phyloP scores from a whole-genome alignment of 2,113 vertebrate species.

The Hemiprocne comata region DNA sequence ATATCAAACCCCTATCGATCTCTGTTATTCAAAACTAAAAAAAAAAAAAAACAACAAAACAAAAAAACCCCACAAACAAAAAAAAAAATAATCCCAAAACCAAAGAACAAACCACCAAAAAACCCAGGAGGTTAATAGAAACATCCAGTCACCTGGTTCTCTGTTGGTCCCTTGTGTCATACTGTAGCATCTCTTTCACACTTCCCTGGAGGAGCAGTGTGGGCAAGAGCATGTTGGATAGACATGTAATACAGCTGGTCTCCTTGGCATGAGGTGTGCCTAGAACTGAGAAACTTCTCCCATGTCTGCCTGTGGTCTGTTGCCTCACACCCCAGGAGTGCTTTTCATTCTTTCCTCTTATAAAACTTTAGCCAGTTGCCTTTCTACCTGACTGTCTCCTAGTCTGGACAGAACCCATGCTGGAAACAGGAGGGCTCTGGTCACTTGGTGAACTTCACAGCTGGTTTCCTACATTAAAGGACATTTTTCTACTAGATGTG shows the following conservation, averaged over 20 bases:
- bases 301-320: rapidly evolving
- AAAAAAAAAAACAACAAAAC: background rate
- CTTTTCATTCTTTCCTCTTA: background rate
- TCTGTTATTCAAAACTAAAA: background rate
- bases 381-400: background rate
- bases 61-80: background rate
- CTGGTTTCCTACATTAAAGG: background rate
- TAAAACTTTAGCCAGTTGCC: background rate
- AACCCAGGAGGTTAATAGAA: background rate
- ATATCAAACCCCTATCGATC: background rate
- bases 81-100: no score
- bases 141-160: background rate
- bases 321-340: background rate
- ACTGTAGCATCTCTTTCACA: background rate
- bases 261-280: background rate
- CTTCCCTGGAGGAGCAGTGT: background rate
- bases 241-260: background rate
- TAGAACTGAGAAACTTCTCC: background rate
- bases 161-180: background rate
- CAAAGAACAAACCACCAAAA: no score
- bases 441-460: background rate
- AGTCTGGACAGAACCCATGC: background rate
- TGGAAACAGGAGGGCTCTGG: background rate
- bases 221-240: background rate
- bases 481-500: background rate